These are phyloP conservation scores for Nasonia giraulti DNA, from an alignment of 1,140 invertebrate genomes.

Conservation along the genomic window DNA sequence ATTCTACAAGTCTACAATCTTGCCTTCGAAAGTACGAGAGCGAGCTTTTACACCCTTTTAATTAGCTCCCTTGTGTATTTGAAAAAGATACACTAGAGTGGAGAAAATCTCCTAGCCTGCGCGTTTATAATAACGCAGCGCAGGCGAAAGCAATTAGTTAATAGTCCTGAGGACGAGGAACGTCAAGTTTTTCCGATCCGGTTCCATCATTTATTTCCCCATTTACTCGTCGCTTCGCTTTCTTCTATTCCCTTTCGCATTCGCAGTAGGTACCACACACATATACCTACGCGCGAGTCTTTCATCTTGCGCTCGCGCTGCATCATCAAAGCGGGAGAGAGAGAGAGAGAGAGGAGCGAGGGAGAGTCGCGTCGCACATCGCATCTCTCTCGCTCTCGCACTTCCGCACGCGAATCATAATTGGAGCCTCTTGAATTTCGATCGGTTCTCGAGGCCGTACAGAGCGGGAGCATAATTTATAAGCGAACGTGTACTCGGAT, in stretches of 20 bases:
- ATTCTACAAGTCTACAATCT: not conserved
- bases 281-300: not conserved
- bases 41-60: not conserved
- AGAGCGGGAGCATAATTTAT: not conserved
- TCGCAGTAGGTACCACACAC: not conserved
- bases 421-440: not conserved
- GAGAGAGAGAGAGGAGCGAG: not conserved
- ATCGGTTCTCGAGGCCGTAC: not conserved
- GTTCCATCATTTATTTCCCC: not conserved
- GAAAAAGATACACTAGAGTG: not conserved
- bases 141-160: not conserved
- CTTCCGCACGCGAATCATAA: not conserved
- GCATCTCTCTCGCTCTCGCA: not conserved
- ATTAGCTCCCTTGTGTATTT: not conserved
- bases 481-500: no score
- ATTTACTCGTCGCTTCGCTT: not conserved
- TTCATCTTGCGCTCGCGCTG: not conserved
- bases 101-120: not conserved
- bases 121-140: no score
- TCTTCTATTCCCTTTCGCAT: not conserved
- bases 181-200: not conserved
- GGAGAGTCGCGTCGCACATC: not conserved
- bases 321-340: not conserved
- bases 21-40: not conserved
- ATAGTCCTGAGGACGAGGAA: not conserved